Conservation (phyloP, 2,113 vertebrate genomes). For the cat (Felis catus) region DNA sequence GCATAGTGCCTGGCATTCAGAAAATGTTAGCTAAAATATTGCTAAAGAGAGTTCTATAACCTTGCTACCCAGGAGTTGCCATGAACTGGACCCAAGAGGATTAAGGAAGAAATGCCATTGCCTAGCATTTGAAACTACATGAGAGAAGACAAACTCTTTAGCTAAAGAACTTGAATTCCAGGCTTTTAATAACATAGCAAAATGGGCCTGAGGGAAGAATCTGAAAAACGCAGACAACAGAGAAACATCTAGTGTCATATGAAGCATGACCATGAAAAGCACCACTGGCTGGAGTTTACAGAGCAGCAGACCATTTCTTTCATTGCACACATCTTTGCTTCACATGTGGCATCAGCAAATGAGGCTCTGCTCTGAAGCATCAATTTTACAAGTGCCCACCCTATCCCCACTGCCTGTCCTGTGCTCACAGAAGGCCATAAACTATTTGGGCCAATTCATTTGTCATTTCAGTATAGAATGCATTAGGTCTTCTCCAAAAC, state of each 20-base stretch:
- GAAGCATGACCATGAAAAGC: background rate
- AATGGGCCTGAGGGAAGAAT: background rate
- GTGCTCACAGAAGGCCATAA: background rate
- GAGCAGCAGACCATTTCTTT: background rate
- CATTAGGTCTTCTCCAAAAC: background rate
- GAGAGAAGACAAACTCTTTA: background rate
- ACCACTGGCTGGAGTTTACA: background rate
- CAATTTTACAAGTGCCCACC: background rate
- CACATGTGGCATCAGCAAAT: background rate
- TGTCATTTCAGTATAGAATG: constrained; percentile 24
- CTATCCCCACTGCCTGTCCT: background rate
- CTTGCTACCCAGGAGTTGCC: background rate
- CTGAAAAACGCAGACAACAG: background rate
- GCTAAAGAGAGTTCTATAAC: background rate
- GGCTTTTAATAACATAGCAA: background rate
- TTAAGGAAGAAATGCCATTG: background rate
- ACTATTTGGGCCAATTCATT: background rate
- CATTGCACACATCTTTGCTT: background rate
- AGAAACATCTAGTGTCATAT: background rate
- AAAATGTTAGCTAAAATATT: background rate
- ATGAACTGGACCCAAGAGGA: background rate
- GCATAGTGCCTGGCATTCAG: background rate
- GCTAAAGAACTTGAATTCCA: background rate
- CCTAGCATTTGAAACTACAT: background rate
- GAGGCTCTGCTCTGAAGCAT: background rate